Evolutionary conservation across 2,888 invertebrate genomes (phyloP).

Genomic region (Neuroscelio doddi): DNA sequence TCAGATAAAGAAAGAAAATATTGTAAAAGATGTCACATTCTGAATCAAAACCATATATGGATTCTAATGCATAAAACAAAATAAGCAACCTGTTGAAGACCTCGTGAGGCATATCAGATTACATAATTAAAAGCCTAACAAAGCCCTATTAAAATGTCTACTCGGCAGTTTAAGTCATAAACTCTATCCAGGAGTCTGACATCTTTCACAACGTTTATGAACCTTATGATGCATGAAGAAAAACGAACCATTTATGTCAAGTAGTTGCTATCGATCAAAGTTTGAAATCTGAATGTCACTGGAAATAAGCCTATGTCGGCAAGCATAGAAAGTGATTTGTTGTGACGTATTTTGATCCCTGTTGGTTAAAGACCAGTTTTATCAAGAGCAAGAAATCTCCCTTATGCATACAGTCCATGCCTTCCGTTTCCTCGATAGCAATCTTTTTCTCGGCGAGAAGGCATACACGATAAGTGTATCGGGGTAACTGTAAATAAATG

Average conservation of each 20-base stretch:
- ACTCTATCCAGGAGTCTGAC: too few species aligned
- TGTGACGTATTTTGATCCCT: neutral
- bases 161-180: too few species aligned
- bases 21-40: too few species aligned
- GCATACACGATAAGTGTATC: slow-evolving; percentile 20
- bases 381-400: slow-evolving; percentile 17
- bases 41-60: too few species aligned
- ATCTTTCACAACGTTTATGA: too few species aligned
- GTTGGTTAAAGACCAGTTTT: neutral
- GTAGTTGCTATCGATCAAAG: neutral
- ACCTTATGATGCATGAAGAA: neutral
- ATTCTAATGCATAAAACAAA: too few species aligned
- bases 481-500: slow-evolving; percentile 5
- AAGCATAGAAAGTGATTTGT: neutral
- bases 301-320: neutral
- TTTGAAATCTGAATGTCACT: neutral
- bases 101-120: too few species aligned
- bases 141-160: too few species aligned
- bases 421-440: slow-evolving; percentile 20
- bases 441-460: too few species aligned
- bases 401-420: slow-evolving; percentile 7
- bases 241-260: neutral
- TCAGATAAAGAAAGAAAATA: too few species aligned
- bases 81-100: too few species aligned
- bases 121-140: too few species aligned